Evolutionary conservation across 2,113 vertebrate genomes (phyloP), one percentile per base, ranked within the genome.

Genomic region (Puntigrus tetrazona): DNA sequence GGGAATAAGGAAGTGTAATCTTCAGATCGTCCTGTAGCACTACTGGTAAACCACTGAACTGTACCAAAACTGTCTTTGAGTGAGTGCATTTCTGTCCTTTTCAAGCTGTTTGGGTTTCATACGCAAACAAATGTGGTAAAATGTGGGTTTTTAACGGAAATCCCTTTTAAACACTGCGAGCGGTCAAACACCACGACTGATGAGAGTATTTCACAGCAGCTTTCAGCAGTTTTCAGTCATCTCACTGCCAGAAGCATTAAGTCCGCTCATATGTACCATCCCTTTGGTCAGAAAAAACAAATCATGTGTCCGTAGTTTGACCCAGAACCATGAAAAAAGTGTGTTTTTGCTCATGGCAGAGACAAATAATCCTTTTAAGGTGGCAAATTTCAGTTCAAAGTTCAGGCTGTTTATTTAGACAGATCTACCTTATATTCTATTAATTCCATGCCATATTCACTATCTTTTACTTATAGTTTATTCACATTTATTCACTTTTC

Each of bases 111-210:
- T 45, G 6, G 41, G 13, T 0, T 45, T 47, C 7, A 47, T 41
- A 34, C 47, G 74, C 36, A 84, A 78, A 78, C 61, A n/a, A 20
- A 11, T 50, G 73, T 38, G 57, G 73, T 22, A 9, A 13, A 25
- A 31, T 83, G 55, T 57, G 69, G 36, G 36, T 76, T 82, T 47
- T 78, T 78, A 18, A 67, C 59, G 57, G 61, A 78, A 84, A 78
- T 55, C 75, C 45, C 22, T n/a, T 29, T 18, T 75, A 87, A 84
- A 87, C 29, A 72, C 20, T 16, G 7, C 10, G 50, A 13, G 63
- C 86, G 61, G 78, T 70, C 61, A 80, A 50, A 45, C n/a, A 65
- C n/a, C 43, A 45, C 45, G 63, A 59, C 14, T 80, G 25, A 36
- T 67, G 7, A 5, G 14, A 20, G 10, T 25, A 36, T 34, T 50